These are phyloP conservation scores for Plecotus auritus DNA, from an alignment of 2,113 vertebrate species.

Conservation along the genomic window DNA sequence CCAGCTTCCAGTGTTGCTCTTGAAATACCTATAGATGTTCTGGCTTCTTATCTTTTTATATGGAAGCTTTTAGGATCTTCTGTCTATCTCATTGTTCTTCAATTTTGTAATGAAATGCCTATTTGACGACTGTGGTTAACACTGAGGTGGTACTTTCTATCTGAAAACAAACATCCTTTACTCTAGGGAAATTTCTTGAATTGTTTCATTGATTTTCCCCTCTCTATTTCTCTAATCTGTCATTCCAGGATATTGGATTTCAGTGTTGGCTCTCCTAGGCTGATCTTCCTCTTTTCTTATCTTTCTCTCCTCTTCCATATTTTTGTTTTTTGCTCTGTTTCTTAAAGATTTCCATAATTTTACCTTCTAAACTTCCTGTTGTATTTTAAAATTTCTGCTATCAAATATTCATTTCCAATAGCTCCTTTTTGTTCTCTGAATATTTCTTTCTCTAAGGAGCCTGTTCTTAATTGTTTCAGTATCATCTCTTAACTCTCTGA, in stretches of 20 bases:
- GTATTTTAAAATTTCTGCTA: not conserved
- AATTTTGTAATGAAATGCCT: not conserved
- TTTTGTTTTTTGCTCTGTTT: not conserved
- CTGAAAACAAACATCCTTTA: not conserved
- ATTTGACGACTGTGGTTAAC: not conserved
- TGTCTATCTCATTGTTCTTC: not conserved
- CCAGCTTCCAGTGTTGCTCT: not conserved
- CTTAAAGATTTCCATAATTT: not conserved
- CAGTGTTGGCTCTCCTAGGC: not conserved
- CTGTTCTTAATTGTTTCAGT: not conserved
- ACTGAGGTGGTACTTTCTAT: not conserved
- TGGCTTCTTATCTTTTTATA: not conserved
- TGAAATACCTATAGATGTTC: not conserved
- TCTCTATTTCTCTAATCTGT: not conserved
- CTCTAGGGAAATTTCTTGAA: not conserved
- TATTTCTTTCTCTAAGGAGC: not conserved
- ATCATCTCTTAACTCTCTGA: not conserved
- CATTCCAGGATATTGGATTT: not conserved
- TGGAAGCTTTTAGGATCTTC: not conserved
- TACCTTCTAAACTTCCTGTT: not conserved
- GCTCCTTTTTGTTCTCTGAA: not conserved
- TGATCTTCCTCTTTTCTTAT: not conserved
- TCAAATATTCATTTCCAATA: not conserved
- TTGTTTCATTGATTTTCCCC: not conserved
- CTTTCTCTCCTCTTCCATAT: not conserved